Evolutionary conservation across 2,888 invertebrate genomes (phyloP).

Genomic region (Synergus itoensis): DNA sequence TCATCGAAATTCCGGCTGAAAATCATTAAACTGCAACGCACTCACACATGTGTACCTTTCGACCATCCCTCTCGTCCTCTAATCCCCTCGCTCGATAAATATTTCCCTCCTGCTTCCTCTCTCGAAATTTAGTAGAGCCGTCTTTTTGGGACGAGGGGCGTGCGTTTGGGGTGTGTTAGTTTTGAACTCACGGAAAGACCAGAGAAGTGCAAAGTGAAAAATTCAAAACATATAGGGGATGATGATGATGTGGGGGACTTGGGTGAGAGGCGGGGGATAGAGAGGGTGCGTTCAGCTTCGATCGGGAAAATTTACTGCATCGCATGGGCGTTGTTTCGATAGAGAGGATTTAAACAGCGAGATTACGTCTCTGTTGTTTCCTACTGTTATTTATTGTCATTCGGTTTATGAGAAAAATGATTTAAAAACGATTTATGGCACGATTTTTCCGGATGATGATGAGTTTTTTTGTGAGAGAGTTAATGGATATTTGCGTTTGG

Average conservation of each 20-base stretch:
- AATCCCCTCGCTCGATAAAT: constrained; percentile 41
- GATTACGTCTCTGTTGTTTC: constrained; percentile 1
- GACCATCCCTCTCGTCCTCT: constrained; percentile 41
- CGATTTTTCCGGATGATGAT: not conserved
- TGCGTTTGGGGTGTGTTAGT: not conserved
- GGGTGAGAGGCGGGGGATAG: not conserved
- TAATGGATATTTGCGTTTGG: not conserved
- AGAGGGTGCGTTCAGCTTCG: constrained; percentile 37
- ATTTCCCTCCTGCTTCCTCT: constrained; percentile 42
- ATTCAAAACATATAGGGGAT: constrained; percentile 21
- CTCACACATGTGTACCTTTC: constrained; percentile 65
- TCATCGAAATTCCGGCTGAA: constrained; percentile 77
- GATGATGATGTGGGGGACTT: constrained; percentile 14
- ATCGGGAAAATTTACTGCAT: constrained; percentile 34
- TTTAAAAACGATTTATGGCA: constrained; percentile 8
- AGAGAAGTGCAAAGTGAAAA: constrained; percentile 9
- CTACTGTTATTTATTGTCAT: constrained; percentile 11
- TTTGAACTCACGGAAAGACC: constrained; percentile 43
- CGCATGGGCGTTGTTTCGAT: constrained; percentile 30
- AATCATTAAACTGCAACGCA: constrained; percentile 76
- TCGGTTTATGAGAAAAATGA: not conserved
- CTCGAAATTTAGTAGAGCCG: constrained; percentile 14
- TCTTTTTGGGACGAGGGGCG: constrained; percentile 17
- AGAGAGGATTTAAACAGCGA: constrained; percentile 34
- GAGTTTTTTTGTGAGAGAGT: not conserved